Evolutionary conservation across 23 tunicate species (phyloP).

Genomic region (Halocynthia aurantium): DNA sequence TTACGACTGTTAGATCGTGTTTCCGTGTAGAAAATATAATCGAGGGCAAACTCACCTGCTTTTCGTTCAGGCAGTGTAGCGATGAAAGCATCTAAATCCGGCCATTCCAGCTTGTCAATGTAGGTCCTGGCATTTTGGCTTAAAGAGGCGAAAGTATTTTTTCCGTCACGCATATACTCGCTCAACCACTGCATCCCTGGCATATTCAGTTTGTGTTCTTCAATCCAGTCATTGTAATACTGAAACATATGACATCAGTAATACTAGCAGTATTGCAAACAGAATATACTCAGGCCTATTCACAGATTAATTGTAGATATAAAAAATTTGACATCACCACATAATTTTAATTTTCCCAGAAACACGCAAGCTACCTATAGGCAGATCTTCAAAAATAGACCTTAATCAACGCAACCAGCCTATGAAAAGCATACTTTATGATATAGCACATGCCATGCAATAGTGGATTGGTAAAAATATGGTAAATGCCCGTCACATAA

Average conservation of each 20-base stretch:
- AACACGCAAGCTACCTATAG: background rate
- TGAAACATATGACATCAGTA: background rate
- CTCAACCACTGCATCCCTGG: slow-evolving; percentile 52
- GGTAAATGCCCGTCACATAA: no score
- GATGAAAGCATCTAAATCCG: slow-evolving; percentile 27
- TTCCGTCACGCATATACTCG: slow-evolving; percentile 10
- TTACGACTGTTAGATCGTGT: no score
- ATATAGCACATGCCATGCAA: no score
- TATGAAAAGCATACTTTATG: no score
- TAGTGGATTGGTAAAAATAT: no score
- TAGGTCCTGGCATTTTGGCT: background rate
- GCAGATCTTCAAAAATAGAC: background rate
- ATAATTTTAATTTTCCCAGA: background rate
- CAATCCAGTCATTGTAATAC: slow-evolving; percentile 44
- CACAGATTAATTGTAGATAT: no score
- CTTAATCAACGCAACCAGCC: no score
- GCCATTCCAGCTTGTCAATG: slow-evolving; percentile 23
- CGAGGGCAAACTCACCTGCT: background rate
- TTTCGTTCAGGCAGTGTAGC: slow-evolving; percentile 42
- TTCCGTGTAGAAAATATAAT: no score
- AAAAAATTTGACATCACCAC: background rate
- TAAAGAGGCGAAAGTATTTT: background rate
- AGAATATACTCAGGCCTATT: no score
- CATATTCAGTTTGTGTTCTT: slow-evolving; percentile 28
- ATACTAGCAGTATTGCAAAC: no score